Conservation (phyloP, 2,113 vertebrate genomes). For the Leptodactylus fuscus region DNA sequence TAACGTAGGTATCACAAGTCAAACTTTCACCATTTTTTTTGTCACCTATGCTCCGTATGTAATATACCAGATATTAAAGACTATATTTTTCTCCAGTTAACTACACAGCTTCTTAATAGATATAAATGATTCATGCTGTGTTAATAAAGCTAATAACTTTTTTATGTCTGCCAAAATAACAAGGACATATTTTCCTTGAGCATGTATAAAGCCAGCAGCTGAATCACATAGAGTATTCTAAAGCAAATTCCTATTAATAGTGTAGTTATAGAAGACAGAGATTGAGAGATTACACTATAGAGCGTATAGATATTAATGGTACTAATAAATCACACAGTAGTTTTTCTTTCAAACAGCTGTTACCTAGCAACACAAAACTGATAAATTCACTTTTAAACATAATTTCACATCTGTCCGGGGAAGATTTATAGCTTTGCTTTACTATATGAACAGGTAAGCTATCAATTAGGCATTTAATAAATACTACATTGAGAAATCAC, state of each 20-base stretch:
- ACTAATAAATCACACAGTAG: conserved; percentile 46
- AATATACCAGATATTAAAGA: neutral
- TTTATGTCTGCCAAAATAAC: conserved; percentile 49
- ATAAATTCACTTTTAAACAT: conserved; percentile 52
- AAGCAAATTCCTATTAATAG: conserved; percentile 37
- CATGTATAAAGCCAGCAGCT: conserved; percentile 17
- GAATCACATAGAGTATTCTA: conserved; percentile 28
- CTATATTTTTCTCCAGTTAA: conserved; percentile 4
- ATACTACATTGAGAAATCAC: conserved; percentile 15
- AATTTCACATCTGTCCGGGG: conserved; percentile 53
- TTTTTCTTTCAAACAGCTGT: conserved; percentile 41
- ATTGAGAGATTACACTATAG: conserved; percentile 47
- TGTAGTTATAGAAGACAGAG: conserved; percentile 31
- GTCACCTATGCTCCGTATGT: neutral
- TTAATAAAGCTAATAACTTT: conserved; percentile 51
- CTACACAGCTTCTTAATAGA: conserved; percentile 33
- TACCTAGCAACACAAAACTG: conserved; percentile 52
- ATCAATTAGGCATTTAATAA: conserved; percentile 53
- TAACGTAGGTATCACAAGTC: neutral
- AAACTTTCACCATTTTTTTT: neutral
- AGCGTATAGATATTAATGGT: conserved; percentile 55
- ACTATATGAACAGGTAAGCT: conserved; percentile 37
- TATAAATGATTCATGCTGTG: conserved; percentile 47
- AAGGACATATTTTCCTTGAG: conserved; percentile 52
- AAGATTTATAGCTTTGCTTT: conserved; percentile 49